phyloP scores from a whole-genome alignment of 2,797 vertebrate species.

The Lithobates pipiens region DNA sequence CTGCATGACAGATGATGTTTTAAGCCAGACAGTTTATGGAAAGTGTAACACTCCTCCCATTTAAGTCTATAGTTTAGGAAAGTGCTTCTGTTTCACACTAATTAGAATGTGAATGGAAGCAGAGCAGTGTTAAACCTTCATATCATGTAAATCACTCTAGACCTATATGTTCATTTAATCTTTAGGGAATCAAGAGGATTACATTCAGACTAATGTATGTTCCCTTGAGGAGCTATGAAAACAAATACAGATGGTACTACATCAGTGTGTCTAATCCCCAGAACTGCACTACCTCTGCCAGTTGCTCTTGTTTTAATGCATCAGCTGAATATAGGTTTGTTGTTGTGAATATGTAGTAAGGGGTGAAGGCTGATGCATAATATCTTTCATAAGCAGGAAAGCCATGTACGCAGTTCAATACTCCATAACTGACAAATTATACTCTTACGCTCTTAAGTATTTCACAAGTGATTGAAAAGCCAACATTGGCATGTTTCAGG shows the following conservation, averaged over 20 bases:
- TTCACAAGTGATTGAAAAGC: neutral
- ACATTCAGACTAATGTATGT: constrained; percentile 26
- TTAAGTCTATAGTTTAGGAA: neutral
- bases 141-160: neutral
- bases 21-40: neutral
- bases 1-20: constrained; percentile 22
- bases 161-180: constrained; percentile 22
- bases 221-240: constrained; percentile 16
- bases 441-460: neutral
- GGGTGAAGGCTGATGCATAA: too few relatives aligned
- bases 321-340: neutral
- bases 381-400: too few relatives aligned
- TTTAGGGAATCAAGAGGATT: constrained; percentile 12
- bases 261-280: constrained; percentile 26
- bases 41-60: neutral
- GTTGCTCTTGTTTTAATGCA: constrained; percentile 3
- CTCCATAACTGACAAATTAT: neutral
- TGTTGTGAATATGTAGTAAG: neutral
- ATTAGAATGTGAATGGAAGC: neutral
- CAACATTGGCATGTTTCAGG: neutral
- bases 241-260: constrained; percentile 38
- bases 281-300: neutral
- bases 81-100: neutral
- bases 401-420: neutral
- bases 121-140: neutral